Base-by-base conservation (phyloP, 2,113 vertebrate genomes). In the Merops nubicus region DNA sequence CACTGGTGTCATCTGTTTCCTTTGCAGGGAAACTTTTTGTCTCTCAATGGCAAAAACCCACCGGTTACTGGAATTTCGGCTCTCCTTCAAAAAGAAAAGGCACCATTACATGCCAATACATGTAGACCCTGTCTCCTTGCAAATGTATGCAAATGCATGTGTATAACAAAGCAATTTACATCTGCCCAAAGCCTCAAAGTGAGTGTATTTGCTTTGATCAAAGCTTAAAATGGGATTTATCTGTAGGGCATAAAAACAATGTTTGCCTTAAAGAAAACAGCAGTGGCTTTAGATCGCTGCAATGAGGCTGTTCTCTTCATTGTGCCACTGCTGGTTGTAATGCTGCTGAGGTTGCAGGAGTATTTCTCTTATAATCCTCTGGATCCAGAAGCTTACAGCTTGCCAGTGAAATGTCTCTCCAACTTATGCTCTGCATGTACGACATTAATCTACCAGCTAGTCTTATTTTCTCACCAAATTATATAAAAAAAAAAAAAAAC, bases 91-190 rank as follows among this genome's bases (percentile, higher is more conserved):
- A 95, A 91, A 81, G n/a, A 85, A 94, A 93, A 96, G 90, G 89
- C 92, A 93, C 59, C 91, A 59, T 91, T 87, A 57, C 88, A 74
- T 19, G 45, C 48, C 79, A 31, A 78, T 76, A 54, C 92, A 88
- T 31, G 34, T 54, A 97, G 92, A 77, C 89, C 28, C 45, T 42
- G 88, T 96, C 97, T 96, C 90, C 95, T 96, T 96, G 96, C 95
- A 98, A 98, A 98, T 98, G 89, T 98, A 98, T 98, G 98, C 98
- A 98, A 97, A 98, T 98, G 80, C 93, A 84, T 97, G 79, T 69
- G 67, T 95, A 95, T 93, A 97, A 98, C 97, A 98, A 98, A 98
- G 95, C 97, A 96, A 98, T 98, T 98, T 97, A 97, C 97, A 97
- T 96, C 94, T 96, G 93, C 96, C 97, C 96, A 96, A 94, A 97